These are phyloP conservation scores for Dasypogon diadema DNA, from an alignment of 2,888 invertebrate species.

Conservation along the genomic window DNA sequence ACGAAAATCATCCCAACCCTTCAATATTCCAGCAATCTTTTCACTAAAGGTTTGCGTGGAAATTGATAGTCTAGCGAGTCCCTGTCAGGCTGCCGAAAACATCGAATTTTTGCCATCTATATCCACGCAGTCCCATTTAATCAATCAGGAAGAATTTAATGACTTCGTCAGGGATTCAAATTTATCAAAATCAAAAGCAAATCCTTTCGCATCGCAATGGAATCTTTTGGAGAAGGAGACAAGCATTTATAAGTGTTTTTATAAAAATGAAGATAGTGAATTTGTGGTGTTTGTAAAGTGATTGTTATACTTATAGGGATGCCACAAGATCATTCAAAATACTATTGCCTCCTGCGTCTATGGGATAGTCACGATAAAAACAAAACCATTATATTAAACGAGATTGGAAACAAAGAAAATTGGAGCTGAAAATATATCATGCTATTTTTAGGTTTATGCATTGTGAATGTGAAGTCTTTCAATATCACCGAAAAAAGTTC, in stretches of 20 bases:
- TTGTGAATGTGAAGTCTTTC: no score
- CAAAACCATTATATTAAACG: no score
- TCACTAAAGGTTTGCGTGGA: not conserved
- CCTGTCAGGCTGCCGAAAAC: not conserved
- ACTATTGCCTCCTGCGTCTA: no score
- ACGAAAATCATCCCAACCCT: not conserved
- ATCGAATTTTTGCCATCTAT: not conserved
- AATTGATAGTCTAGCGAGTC: not conserved
- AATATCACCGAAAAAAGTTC: no score
- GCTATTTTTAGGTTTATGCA: no score
- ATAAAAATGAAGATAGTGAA: not conserved
- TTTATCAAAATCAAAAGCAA: conserved; percentile 2
- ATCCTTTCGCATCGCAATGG: no score
- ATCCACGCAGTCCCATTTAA: not conserved
- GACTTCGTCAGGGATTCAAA: not conserved
- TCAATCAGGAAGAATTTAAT: not conserved
- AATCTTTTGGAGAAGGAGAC: not conserved
- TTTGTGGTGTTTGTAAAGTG: not conserved
- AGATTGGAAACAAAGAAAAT: no score
- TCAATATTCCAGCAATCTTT: not conserved
- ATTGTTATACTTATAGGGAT: not conserved
- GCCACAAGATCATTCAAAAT: not conserved
- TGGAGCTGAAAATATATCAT: no score
- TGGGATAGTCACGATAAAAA: no score
- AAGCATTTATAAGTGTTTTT: not conserved